Evolutionary conservation across 2,113 vertebrate species (phyloP).

Genomic region (Istiophorus platypterus): DNA sequence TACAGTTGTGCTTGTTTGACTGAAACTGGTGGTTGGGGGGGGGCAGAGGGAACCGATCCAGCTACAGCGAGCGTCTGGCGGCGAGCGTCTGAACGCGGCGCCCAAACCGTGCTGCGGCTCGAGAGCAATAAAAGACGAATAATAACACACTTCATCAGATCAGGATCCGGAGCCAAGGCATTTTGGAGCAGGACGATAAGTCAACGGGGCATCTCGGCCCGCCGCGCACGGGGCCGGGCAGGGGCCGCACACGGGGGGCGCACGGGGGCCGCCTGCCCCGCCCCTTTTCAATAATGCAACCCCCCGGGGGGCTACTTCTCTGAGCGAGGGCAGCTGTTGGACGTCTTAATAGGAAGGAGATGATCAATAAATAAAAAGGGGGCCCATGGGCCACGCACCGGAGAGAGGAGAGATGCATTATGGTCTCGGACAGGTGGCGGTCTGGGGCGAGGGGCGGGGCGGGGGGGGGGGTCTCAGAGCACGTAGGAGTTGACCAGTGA

Average conservation of each 20-base stretch:
- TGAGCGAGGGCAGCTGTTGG: conserved; percentile 60
- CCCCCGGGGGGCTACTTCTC: no score
- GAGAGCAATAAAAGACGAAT: conserved; percentile 38
- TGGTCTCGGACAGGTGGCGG: conserved; percentile 32
- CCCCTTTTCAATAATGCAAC: conserved; percentile 79
- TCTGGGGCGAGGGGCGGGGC: no score
- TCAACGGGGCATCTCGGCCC: conserved; percentile 54
- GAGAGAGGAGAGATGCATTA: conserved; percentile 68
- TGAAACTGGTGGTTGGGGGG: conserved; percentile 40
- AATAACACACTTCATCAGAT: conserved; percentile 48
- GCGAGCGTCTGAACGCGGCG: background rate
- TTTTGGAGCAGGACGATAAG: conserved; percentile 61
- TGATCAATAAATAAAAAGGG: conserved; percentile 78
- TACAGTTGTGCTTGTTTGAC: conserved; percentile 29
- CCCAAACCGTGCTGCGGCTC: background rate
- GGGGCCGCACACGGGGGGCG: no score
- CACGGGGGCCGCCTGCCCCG: no score
- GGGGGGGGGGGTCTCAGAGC: no score
- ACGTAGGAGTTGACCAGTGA: background rate
- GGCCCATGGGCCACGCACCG: conserved; percentile 46
- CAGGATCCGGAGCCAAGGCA: conserved; percentile 20
- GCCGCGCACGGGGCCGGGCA: no score
- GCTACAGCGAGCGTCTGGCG: background rate
- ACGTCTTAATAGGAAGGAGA: conserved; percentile 65
- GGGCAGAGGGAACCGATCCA: conserved; percentile 5